Conservation (phyloP, 2,797 vertebrate genomes). For the Rhinoraja longicauda region DNA sequence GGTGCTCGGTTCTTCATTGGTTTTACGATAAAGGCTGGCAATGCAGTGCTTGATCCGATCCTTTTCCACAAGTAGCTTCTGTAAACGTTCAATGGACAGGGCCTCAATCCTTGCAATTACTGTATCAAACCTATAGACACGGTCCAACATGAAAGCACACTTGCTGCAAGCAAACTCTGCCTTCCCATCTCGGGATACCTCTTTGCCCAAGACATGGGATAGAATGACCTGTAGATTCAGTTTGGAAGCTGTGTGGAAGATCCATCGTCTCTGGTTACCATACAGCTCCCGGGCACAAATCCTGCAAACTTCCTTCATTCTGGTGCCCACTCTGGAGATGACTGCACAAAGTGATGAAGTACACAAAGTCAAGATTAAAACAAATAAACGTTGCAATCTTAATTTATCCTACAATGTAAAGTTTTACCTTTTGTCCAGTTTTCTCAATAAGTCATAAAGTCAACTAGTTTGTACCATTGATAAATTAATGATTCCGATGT, state of each 20-base stretch:
- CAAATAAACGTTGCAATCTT: background rate
- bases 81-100: constrained; percentile 79
- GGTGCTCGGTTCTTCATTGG: constrained; percentile 59
- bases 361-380: background rate
- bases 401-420: background rate
- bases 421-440: background rate
- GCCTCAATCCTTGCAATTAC: constrained; percentile 82
- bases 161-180: constrained; percentile 93
- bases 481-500: background rate
- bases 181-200: constrained; percentile 78
- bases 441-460: background rate
- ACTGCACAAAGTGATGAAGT: background rate
- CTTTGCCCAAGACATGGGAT: constrained; percentile 79
- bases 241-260: constrained; percentile 85
- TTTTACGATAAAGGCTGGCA: constrained; percentile 72
- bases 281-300: constrained; percentile 87
- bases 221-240: constrained; percentile 89
- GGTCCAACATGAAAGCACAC: constrained; percentile 92
- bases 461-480: background rate
- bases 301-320: constrained; percentile 79
- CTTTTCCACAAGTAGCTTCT: constrained; percentile 82
- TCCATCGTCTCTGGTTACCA: constrained; percentile 92
- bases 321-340: constrained; percentile 53
- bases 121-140: constrained; percentile 81
- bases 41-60: constrained; percentile 83